Evolutionary conservation across 2,113 vertebrate species (phyloP), one percentile per base, ranked within the genome.

Genomic region (Sturnus vulgaris): DNA sequence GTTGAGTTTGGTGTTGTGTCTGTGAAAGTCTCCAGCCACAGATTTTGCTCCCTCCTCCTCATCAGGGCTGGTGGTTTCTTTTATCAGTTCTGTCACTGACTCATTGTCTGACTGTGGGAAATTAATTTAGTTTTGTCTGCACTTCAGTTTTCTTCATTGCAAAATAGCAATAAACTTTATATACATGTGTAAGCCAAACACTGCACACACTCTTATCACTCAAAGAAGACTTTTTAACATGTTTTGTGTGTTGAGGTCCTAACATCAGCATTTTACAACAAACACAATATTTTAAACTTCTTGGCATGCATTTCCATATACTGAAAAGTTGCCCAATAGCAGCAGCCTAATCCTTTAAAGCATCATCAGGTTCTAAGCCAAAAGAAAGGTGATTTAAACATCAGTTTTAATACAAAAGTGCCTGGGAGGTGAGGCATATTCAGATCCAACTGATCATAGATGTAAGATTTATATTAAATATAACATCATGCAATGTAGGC

Each of bases 71-170:
- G 56, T 28, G 76, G 80, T 77, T 95, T 83, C 94, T 63, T 79
- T 83, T 88, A 92, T 86, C 88, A 31, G 39, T 22, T 83, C 90
- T 83, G 76, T n/a, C 88, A 56, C 88, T 91, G 94, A 95, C 76
- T 95, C 91, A 83, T 60, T 60, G 72, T 52, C 91, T 90, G 86
- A 33, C 83, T 60, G 76, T 15, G 64, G 83, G 53, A 88, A 93
- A 86, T 83, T 71, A 22, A 86, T 86, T 82, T 42, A 5, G 44
- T 63, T 94, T 91, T 70, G 79, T 78, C 72, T 75, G 35, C 44
- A 14, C 50, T 71, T 83, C 68, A 35, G 60, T 25, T 71, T 95
- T 84, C 72, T 81, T 60, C 30, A 1, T 31, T 52, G 65, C 86
- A 84, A 86, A 86, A 50, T 0, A 86, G 42, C 61, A 72, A 73